Conservation (phyloP, 2,797 vertebrate species). For the Artibeus jamaicensis region DNA sequence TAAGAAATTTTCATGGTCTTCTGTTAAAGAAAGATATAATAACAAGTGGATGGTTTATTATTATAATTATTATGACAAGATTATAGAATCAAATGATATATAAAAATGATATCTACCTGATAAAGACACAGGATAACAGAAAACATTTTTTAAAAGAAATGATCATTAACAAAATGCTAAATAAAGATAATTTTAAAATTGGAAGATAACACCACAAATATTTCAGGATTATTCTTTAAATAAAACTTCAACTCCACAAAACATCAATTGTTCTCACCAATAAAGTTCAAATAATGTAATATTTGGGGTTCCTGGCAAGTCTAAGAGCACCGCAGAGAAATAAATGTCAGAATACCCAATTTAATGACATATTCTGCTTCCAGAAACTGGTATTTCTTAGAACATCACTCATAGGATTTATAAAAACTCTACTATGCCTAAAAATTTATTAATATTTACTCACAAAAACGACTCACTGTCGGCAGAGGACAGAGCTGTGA, state of each 20-base stretch:
- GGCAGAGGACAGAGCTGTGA: neutral
- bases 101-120: neutral
- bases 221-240: constrained; percentile 25
- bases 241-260: neutral
- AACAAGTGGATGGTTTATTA: neutral
- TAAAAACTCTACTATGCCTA: neutral
- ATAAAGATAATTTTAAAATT: neutral
- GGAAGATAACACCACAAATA: neutral
- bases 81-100: neutral
- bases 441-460: neutral
- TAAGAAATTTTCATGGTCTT: neutral
- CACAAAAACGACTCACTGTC: neutral
- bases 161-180: neutral
- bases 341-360: neutral
- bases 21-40: constrained; percentile 1
- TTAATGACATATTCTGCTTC: neutral
- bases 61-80: neutral
- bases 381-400: neutral
- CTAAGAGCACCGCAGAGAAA: neutral
- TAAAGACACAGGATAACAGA: neutral
- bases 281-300: neutral
- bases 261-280: neutral
- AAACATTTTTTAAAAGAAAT: constrained; percentile 1
- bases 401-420: neutral
- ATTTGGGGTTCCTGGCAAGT: neutral